A percentile compares a stretch with the other conserved stretches of the same genome.
Conservation (phyloP, 2,113 vertebrate genomes). For the Pao palembangensis region DNA sequence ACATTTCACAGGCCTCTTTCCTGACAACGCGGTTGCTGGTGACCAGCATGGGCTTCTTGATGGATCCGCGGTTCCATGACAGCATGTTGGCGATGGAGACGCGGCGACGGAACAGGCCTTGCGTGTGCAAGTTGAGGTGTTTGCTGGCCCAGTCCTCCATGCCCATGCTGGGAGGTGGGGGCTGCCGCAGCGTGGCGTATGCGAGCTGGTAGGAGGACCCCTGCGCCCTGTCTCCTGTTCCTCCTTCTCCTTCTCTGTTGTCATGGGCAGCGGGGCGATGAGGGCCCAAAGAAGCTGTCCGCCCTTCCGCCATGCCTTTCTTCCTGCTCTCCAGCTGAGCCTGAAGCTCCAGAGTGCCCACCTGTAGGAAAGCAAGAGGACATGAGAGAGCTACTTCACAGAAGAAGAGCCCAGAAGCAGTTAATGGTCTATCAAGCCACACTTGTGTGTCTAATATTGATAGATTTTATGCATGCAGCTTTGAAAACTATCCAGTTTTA, state of each 20-base stretch:
- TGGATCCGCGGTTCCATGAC: constrained; percentile 86
- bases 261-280: constrained; percentile 53
- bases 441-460: too few species aligned
- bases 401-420: constrained; percentile 1
- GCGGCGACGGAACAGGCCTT: constrained; percentile 86
- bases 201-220: constrained; percentile 71
- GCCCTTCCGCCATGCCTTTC: constrained; percentile 62
- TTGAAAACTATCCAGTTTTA: too few species aligned
- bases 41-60: constrained; percentile 91
- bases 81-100: constrained; percentile 91
- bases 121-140: constrained; percentile 90
- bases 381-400: constrained; percentile 6
- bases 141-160: constrained; percentile 92
- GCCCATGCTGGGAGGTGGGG: constrained; percentile 78
- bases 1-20: constrained; percentile 90
- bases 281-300: constrained; percentile 63
- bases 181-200: constrained; percentile 79
- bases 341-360: constrained; percentile 69
- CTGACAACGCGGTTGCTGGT: constrained; percentile 82
- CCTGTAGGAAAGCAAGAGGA: constrained; percentile 58
- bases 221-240: constrained; percentile 30
- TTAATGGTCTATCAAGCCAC: too few species aligned
- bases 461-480: too few species aligned
- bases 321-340: constrained; percentile 69
- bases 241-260: constrained; percentile 48